Evolutionary conservation across 1,140 invertebrate species (phyloP).

Genomic region (Orchestia grillus): DNA sequence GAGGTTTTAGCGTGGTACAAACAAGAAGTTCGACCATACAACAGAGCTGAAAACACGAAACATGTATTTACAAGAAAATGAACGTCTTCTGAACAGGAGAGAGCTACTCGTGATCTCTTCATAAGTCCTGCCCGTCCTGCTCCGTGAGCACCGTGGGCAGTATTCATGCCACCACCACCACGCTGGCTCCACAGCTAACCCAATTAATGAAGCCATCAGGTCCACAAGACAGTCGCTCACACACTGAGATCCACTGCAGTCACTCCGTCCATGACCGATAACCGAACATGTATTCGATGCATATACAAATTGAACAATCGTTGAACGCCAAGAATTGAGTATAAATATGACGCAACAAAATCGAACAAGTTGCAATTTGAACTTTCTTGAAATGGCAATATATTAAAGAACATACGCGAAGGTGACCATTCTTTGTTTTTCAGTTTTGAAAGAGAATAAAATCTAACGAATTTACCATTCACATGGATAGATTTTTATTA

Average conservation of each 20-base stretch:
- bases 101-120: no score
- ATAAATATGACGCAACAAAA: no score
- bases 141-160: background rate
- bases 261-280: background rate
- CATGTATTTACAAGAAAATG: no score
- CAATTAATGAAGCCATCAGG: constrained; percentile 5
- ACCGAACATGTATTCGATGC: background rate
- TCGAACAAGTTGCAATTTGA: background rate
- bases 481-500: background rate
- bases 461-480: background rate
- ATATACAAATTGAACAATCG: background rate
- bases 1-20: no score
- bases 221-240: background rate
- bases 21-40: no score
- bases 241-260: background rate
- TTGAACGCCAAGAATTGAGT: background rate
- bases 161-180: background rate
- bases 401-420: background rate
- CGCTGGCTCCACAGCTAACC: background rate
- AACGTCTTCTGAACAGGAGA: no score
- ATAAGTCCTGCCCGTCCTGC: no score
- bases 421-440: background rate
- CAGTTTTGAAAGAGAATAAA: background rate
- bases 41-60: no score
- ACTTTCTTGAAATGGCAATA: background rate